Evolutionary conservation across 2,888 invertebrate genomes (phyloP), one percentile per base, ranked within the genome.

Genomic region (Drosophila cracens): DNA sequence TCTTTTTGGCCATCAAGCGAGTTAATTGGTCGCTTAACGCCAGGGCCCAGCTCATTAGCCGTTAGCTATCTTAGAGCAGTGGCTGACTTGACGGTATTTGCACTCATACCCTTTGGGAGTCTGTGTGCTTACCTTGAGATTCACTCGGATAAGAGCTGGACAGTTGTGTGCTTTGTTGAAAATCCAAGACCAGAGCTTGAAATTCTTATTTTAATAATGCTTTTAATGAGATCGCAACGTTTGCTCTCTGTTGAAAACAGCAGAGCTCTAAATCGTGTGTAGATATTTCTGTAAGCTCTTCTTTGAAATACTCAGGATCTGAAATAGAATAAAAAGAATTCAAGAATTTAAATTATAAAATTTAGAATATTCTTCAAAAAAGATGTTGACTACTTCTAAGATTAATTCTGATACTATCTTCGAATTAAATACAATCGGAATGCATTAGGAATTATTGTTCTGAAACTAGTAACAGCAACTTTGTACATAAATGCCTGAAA

Each of bases 11-110:
- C 76, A 74, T 78, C 73, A 80, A 75, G 70, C 70, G 58, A 69
- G 76, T 82, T 82, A 84, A 84, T 84, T 84, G 87, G 67, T 67
- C 84, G 80, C 75, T 84, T 83, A 80, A 78, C 70, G 71, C 82
- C 74, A 66, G 70, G 65, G 48, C 38, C 25, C 33, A 48, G 53
- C 76, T 76, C 66, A 75, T 74, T 74, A 75, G 66, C 27, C 40
- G 75, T 70, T 63, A 75, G 66, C 27, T 21, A 33, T 18, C 27
- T 16, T 7, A 27, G 21, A 27, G 27, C 13, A 13, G n/a, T 38
- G 27, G 68, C 70, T 63, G 58, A 56, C 58, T 27, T 38, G 27
- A 13, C 36, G 2, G 0, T 38, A n/a, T 38, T n/a, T 29, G n/a
- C 13, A n/a, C 38, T 3, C 38, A n/a, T 21, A 2, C 18, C 3